Base-by-base conservation (phyloP, 2,113 vertebrate genomes). In the Ascaphus truei region DNA sequence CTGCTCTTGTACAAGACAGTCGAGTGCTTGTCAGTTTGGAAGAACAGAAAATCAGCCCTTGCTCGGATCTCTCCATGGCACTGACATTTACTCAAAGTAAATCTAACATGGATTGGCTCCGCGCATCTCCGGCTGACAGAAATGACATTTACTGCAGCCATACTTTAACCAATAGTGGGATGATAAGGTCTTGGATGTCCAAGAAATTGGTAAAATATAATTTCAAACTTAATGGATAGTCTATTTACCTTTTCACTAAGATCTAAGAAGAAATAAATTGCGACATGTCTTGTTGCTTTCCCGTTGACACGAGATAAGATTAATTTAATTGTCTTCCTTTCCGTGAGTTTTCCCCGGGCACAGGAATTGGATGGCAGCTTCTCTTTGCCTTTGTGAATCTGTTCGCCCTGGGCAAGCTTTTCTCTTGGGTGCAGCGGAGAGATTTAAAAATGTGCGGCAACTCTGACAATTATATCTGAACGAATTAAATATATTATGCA, bases 31-130 rank as follows among this genome's bases (percentile, higher is more conserved):
- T 80, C 84, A 84, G 77, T 68, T 59, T 74, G 79, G 78, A 77
- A 86, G 58, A 66, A 71, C 48, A 30, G 56, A 62, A 74, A 86
- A 76, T 72, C 71, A 79, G 75, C 77, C 77, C 82, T 83, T 83
- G 65, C 77, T 81, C 73, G 51, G 59, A 79, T 79, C 76, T 82
- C 76, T 83, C 80, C 62, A 72, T 83, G 82, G 77, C 73, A 75
- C 61, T 90, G 88, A 86, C 86, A 90, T 91, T 89, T 88, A 84
- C 87, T 84, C 78, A 82, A 75, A 88, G 80, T 81, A 90, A 87
- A 90, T 85, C 62, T 84, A 83, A 78, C 76, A 73, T 5, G 76
- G 73, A 82, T 83, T 80, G 84, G 77, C 75, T 87, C 67, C 76
- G 79, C 72, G 77, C 60, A 75, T 73, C 74, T 79, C 68, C 77